Evolutionary conservation across 2,113 vertebrate species (phyloP).

Genomic region (Bagarius yarrelli): DNA sequence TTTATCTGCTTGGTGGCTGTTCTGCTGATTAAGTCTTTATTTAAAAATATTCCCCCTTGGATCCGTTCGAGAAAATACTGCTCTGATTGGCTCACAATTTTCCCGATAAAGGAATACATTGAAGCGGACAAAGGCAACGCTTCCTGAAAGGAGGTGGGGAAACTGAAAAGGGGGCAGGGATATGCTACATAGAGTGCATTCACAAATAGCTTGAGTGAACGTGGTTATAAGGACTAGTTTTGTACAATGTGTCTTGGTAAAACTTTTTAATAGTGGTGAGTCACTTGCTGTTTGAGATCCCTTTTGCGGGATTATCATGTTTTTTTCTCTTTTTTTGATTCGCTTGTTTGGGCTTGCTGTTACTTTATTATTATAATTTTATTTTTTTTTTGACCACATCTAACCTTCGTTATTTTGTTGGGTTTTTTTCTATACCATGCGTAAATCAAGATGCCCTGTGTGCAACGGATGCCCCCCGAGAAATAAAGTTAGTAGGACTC

Average conservation of each 20-base stretch:
- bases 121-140: constrained; percentile 50
- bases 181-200: constrained; percentile 77
- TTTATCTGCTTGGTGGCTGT: constrained; percentile 99
- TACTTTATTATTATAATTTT: constrained; percentile 47
- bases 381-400: constrained; percentile 57
- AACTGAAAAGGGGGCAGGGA: constrained; percentile 53
- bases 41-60: constrained; percentile 78
- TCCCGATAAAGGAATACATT: constrained; percentile 70
- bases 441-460: constrained; percentile 35
- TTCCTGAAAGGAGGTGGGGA: constrained; percentile 34
- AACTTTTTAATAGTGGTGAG: constrained; percentile 80
- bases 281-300: constrained; percentile 72
- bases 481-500: constrained; percentile 36
- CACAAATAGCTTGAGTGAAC: constrained; percentile 78
- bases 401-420: constrained; percentile 51
- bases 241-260: constrained; percentile 83
- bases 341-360: constrained; percentile 72
- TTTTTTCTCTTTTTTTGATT: constrained; percentile 57
- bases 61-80: constrained; percentile 82
- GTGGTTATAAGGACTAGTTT: constrained; percentile 81
- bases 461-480: constrained; percentile 35
- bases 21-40: constrained; percentile 98
- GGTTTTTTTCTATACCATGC: constrained; percentile 50
- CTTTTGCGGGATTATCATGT: constrained; percentile 70
- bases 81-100: constrained; percentile 83